Evolutionary conservation across 1,140 invertebrate species (phyloP).

Genomic region (Drosophila azteca): DNA sequence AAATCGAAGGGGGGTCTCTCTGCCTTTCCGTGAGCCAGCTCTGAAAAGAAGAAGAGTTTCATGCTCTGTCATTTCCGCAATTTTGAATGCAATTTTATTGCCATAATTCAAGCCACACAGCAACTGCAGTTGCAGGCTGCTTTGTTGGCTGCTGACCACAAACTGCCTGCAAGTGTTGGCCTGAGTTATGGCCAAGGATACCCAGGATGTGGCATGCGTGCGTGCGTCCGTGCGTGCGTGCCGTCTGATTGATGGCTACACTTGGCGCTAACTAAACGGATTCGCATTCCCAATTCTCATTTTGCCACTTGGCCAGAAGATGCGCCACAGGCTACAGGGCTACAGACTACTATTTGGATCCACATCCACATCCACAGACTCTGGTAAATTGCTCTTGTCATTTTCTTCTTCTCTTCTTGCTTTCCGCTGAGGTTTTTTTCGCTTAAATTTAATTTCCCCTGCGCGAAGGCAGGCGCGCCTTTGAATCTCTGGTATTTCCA

Average conservation of each 20-base stretch:
- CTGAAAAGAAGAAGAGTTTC: conserved; percentile 31
- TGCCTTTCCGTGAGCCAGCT: background rate
- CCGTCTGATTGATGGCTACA: conserved; percentile 65
- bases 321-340: conserved; percentile 7
- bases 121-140: conserved; percentile 19
- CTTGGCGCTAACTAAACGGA: conserved; percentile 67
- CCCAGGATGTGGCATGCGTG: conserved; percentile 22
- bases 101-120: conserved; percentile 40
- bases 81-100: conserved; percentile 52
- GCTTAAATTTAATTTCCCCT: conserved; percentile 76
- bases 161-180: conserved; percentile 37
- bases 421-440: conserved; percentile 12
- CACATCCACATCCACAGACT: background rate
- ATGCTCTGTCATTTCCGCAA: conserved; percentile 50
- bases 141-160: conserved; percentile 32
- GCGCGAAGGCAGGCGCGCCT: conserved; percentile 35
- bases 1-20: too few relatives aligned
- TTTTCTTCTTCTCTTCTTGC: conserved; percentile 22
- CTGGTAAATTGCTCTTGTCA: conserved; percentile 45
- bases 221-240: conserved; percentile 49
- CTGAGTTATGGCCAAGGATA: conserved; percentile 42
- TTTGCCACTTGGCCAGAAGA: conserved; percentile 44
- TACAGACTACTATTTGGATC: too few relatives aligned
- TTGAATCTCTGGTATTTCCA: conserved; percentile 60
- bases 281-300: conserved; percentile 38